Conservation (phyloP, 2,888 invertebrate genomes). For the Diachrysia chrysitis region DNA sequence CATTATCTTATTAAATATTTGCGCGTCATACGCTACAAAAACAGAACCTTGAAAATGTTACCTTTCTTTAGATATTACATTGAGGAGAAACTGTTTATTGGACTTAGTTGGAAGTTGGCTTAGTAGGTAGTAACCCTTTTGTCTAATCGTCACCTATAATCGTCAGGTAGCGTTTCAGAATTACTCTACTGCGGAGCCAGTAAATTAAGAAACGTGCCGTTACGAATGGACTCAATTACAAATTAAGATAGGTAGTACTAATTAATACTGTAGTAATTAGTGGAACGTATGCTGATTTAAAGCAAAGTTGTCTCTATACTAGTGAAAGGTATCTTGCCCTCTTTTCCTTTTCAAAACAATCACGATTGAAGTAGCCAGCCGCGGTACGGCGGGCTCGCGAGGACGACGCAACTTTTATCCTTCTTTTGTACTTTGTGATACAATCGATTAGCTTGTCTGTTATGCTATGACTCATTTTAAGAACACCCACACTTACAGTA, state of each 20-base stretch:
- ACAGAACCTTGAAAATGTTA: background rate
- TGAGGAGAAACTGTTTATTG: background rate
- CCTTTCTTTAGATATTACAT: background rate
- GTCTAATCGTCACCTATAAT: background rate
- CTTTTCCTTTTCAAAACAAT: background rate
- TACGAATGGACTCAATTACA: no score
- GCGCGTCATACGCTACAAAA: background rate
- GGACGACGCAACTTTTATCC: constrained; percentile 60
- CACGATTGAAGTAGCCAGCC: constrained; percentile 48
- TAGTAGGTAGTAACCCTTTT: no score
- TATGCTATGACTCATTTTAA: constrained; percentile 27
- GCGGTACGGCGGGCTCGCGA: constrained; percentile 50
- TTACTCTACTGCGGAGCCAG: no score
- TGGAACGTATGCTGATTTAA: background rate
- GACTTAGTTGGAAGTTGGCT: background rate
- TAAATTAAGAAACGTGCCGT: no score
- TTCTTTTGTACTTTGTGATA: constrained; percentile 43
- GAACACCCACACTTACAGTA: constrained; percentile 3
- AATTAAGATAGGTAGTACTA: background rate
- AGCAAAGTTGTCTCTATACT: background rate
- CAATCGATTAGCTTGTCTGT: constrained; percentile 42
- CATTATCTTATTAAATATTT: background rate
- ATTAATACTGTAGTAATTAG: no score
- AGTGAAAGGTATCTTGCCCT: background rate
- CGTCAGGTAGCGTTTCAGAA: no score